phyloP scores from a whole-genome alignment of 2,797 vertebrate genomes.

The Cirrhinus molitorella region DNA sequence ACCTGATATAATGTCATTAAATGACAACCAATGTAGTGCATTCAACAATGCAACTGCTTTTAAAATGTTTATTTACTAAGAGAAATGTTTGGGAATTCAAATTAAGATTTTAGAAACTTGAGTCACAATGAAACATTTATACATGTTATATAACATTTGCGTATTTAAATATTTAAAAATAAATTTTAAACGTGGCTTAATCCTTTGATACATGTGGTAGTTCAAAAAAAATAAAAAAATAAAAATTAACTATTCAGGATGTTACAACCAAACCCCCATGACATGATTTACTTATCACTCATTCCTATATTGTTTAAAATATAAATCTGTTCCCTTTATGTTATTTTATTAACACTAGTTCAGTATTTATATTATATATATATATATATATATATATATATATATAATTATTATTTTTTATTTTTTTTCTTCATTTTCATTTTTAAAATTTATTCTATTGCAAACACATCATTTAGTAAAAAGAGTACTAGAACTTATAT shows the following conservation, averaged over 20 bases:
- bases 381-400: too few species aligned
- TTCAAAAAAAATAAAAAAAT: neutral
- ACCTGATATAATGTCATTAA: neutral
- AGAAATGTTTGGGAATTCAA: neutral
- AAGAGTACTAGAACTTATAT: neutral
- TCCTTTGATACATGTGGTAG: neutral
- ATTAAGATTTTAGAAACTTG: neutral
- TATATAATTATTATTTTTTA: too few species aligned
- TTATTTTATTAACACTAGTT: neutral
- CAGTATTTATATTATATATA: too few species aligned
- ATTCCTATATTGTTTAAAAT: neutral
- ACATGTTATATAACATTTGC: neutral
- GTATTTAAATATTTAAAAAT: neutral
- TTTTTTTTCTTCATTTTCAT: too few species aligned
- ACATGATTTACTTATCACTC: too few species aligned
- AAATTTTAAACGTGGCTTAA: neutral
- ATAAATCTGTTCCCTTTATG: neutral
- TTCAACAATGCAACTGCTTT: neutral
- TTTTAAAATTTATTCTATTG: too few species aligned
- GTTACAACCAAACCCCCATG: neutral
- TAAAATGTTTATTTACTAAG: neutral
- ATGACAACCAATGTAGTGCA: neutral
- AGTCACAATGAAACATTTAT: neutral
- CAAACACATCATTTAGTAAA: neutral
- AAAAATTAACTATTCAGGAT: neutral